These are phyloP conservation scores for Andrena marginata DNA, from an alignment of 2,888 invertebrate species.

Conservation along the genomic window DNA sequence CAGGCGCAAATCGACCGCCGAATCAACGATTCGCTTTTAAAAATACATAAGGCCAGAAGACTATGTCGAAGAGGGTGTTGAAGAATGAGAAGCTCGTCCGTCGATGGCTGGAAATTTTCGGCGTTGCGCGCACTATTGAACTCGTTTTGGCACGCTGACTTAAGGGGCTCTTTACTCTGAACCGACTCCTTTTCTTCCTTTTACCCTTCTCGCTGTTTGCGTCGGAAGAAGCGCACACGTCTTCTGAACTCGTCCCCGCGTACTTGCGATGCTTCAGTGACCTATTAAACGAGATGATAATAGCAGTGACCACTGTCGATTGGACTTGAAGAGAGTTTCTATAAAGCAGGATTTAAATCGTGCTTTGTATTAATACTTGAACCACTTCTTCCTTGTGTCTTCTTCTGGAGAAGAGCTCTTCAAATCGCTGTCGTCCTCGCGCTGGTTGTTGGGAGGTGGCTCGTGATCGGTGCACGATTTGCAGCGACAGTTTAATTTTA, in stretches of 20 bases:
- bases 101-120: constrained; percentile 43
- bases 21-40: constrained; percentile 69
- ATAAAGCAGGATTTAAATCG: background rate
- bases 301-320: background rate
- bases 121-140: constrained; percentile 8
- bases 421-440: constrained; percentile 65
- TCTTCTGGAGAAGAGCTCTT: constrained; percentile 59
- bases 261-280: constrained; percentile 46
- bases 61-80: constrained; percentile 76
- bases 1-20: background rate
- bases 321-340: background rate
- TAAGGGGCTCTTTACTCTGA: background rate
- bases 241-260: constrained; percentile 60
- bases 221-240: constrained; percentile 52
- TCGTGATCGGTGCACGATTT: constrained; percentile 62
- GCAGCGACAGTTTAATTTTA: constrained; percentile 64
- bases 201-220: constrained; percentile 29
- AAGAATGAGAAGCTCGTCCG: constrained; percentile 68
- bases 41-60: constrained; percentile 79
- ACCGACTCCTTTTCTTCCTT: constrained; percentile 21
- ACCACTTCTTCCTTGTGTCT: constrained; percentile 53
- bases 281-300: constrained; percentile 34
- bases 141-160: constrained; percentile 18
- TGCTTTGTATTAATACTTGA: constrained; percentile 10
- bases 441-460: constrained; percentile 32